Conservation (phyloP, 2,888 invertebrate species). For the Polietes domitor region DNA sequence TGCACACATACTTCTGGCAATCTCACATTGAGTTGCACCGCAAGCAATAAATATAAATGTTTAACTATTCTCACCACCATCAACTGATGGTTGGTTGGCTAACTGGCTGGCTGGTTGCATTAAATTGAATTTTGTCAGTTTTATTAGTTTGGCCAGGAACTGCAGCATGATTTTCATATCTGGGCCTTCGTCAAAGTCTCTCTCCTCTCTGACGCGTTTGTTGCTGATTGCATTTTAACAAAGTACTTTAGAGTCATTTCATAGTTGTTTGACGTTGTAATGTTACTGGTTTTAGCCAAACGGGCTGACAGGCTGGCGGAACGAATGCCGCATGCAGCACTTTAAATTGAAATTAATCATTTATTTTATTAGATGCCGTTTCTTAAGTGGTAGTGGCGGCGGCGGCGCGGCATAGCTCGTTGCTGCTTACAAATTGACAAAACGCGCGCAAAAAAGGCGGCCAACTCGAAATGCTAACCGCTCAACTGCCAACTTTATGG, state of each 20-base stretch:
- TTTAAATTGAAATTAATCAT: slow-evolving; percentile 65
- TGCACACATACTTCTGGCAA: too few relatives aligned
- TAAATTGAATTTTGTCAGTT: slow-evolving; percentile 26
- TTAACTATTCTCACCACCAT: not conserved
- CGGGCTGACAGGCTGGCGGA: not conserved
- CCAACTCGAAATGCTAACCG: slow-evolving; percentile 17
- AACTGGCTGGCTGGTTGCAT: too few relatives aligned
- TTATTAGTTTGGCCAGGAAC: not conserved
- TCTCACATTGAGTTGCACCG: too few relatives aligned
- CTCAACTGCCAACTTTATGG: not conserved
- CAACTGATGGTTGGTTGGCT: too few relatives aligned
- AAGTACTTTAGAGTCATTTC: not conserved
- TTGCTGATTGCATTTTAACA: slow-evolving; percentile 3
- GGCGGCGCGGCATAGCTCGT: too few relatives aligned
- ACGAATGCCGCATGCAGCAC: slow-evolving; percentile 29
- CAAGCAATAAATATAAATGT: not conserved
- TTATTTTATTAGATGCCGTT: slow-evolving; percentile 66
- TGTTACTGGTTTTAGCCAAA: slow-evolving; percentile 1
- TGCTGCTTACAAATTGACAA: slow-evolving; percentile 60
- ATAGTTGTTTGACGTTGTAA: slow-evolving; percentile 5
- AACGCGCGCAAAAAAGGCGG: slow-evolving; percentile 8
- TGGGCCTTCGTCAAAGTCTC: too few relatives aligned
- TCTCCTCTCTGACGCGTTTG: too few relatives aligned
- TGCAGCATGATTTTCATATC: slow-evolving; percentile 4
- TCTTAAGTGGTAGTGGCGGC: slow-evolving; percentile 58